phyloP scores from a whole-genome alignment of 2,797 vertebrate species.

The Pangasius larnaudii region DNA sequence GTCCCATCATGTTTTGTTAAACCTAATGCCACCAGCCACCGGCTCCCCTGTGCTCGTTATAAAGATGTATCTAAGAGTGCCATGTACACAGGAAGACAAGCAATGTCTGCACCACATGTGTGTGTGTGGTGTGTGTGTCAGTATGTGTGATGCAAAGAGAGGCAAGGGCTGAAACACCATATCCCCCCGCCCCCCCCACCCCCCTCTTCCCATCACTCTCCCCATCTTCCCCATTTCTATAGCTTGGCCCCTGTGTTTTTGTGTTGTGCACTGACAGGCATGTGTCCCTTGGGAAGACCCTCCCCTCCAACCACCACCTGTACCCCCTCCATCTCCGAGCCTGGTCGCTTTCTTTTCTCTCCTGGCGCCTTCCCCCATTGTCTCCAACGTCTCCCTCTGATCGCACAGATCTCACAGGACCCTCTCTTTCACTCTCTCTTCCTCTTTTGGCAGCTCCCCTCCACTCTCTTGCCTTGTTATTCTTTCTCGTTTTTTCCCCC shows the following conservation, averaged over 20 bases:
- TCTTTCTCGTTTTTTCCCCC: slow-evolving; percentile 44
- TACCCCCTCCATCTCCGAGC: slow-evolving; percentile 79
- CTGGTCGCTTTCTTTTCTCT: slow-evolving; percentile 78
- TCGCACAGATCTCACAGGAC: slow-evolving; percentile 83
- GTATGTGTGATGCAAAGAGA: slow-evolving; percentile 77
- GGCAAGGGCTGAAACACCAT: slow-evolving; percentile 72
- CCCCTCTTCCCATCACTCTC: slow-evolving; percentile 54
- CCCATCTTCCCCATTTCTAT: slow-evolving; percentile 34
- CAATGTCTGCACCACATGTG: slow-evolving; percentile 16
- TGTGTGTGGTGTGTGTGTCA: slow-evolving; percentile 5
- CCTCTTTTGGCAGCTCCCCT: slow-evolving; percentile 56
- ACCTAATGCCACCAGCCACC: not conserved
- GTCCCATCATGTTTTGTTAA: slow-evolving; percentile 7
- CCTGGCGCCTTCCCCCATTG: slow-evolving; percentile 75
- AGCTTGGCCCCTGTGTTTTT: slow-evolving; percentile 73
- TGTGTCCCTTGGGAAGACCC: slow-evolving; percentile 77
- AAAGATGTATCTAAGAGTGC: slow-evolving; percentile 32
- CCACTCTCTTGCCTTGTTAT: slow-evolving; percentile 57
- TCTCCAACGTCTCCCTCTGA: slow-evolving; percentile 82
- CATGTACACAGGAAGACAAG: slow-evolving; percentile 33
- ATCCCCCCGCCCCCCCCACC: slow-evolving; percentile 67
- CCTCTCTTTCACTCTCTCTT: slow-evolving; percentile 67
- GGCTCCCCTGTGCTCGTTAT: slow-evolving; percentile 24
- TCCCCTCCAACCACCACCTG: slow-evolving; percentile 75
- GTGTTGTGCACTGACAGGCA: slow-evolving; percentile 80